Evolutionary conservation across 2,888 invertebrate genomes (phyloP), one percentile per base, ranked within the genome.

Genomic region (Sepioteuthis lessoniana): DNA sequence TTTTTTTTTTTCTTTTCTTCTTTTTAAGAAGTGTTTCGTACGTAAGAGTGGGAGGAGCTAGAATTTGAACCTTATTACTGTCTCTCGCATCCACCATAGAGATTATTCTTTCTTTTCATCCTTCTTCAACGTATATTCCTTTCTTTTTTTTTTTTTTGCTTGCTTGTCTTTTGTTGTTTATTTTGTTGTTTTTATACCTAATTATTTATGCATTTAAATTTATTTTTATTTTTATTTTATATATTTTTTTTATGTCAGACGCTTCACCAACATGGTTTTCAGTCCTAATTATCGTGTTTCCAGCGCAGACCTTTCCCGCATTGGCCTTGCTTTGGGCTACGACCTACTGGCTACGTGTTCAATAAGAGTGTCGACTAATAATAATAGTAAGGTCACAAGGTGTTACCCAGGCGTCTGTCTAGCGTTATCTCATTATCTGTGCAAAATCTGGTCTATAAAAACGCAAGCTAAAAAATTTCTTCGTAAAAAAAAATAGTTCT

Each of bases 321-420:
- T 76, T 35, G 76, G n/a, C 76, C n/a, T 76, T 16, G 76, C 76
- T 76, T 76, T n/a, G 76, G 76, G 76, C 76, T n/a, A n/a, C 76
- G 76, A n/a, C 76, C n/a, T 35, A 76, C n/a, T 76, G 55, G 55
- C 55, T 55, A 55, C 55, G 55, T 55, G 76, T n/a, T 76, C 76
- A 76, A 76, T 76, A 76, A 10, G 76, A 76, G 35, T 76, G 76
- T 76, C 76, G 35, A 76, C n/a, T 76, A 76, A 13, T 35, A 76
- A 76, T 35, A 76, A 76, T 76, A 76, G 76, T 76, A 76, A 35
- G 76, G 76, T 76, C 76, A 76, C 76, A 76, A 76, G 76, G 76
- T 76, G 76, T 76, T 76, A 76, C n/a, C 76, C 76, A n/a, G 76
- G 76, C 76, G 76, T 76, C 76, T 76, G 76, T 35, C 76, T 76